A percentile compares a stretch with the other conserved stretches of the same genome.
These are phyloP conservation scores for Uloborus diversus DNA, from an alignment of 1,140 invertebrate species.

Conservation along the genomic window DNA sequence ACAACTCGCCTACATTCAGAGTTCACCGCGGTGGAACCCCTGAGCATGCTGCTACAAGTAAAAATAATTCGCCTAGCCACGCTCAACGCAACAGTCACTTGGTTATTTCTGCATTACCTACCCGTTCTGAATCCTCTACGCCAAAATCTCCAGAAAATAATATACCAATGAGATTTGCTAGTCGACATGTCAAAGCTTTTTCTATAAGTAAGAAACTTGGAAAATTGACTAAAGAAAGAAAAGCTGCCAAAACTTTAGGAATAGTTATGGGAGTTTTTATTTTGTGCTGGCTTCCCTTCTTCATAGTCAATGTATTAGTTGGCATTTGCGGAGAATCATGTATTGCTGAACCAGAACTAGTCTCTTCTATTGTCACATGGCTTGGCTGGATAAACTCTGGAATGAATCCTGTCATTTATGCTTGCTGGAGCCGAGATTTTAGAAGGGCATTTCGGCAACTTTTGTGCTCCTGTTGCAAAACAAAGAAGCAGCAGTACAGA, in stretches of 20 bases:
- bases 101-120: not conserved
- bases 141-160: constrained; percentile 6
- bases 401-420: constrained; percentile 98
- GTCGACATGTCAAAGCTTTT: constrained; percentile 77
- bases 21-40: constrained; percentile 70
- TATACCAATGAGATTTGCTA: constrained; percentile 38
- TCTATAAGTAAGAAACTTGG: constrained; percentile 88
- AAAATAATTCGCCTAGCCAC: too few relatives aligned
- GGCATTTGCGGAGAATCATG: constrained; percentile 85
- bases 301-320: constrained; percentile 92
- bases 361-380: constrained; percentile 92
- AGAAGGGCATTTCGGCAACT: constrained; percentile 72
- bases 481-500: constrained; percentile 13
- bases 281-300: constrained; percentile 95
- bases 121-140: not conserved
- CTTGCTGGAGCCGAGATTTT: constrained; percentile 95
- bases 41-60: too few relatives aligned
- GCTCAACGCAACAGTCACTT: not conserved
- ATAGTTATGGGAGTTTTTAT: constrained; percentile 94
- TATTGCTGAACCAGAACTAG: constrained; percentile 85
- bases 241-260: constrained; percentile 71
- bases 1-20: constrained; percentile 17
- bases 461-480: constrained; percentile 58
- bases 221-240: constrained; percentile 73
- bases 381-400: constrained; percentile 98